A percentile compares a stretch with the other conserved stretches of the same genome.
Evolutionary conservation across 2,888 invertebrate genomes (phyloP).

Genomic region (Pilophorus perplexus): DNA sequence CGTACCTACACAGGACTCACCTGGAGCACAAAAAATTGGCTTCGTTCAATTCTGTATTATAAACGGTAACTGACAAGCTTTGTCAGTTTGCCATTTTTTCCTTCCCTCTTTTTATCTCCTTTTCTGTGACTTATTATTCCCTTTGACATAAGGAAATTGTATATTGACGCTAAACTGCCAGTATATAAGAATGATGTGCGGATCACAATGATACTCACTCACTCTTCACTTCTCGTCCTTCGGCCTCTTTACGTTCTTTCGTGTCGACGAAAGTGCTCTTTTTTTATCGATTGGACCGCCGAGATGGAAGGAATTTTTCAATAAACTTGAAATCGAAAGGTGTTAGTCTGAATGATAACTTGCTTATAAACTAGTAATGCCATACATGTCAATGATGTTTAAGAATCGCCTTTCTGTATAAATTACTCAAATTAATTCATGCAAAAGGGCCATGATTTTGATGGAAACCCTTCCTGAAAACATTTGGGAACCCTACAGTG

Average conservation of each 20-base stretch:
- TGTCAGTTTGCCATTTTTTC: background rate
- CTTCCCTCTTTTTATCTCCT: no score
- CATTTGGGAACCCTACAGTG: no score
- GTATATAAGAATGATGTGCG: constrained; percentile 1
- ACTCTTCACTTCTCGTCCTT: background rate
- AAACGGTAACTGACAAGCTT: background rate
- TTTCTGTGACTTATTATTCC: background rate
- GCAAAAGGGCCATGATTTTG: no score
- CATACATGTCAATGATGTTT: no score
- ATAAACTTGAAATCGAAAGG: no score
- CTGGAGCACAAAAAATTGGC: no score
- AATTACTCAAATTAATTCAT: no score
- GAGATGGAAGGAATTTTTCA: background rate
- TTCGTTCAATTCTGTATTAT: background rate
- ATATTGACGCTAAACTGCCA: constrained; percentile 9
- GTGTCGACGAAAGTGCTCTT: background rate
- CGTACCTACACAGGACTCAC: no score
- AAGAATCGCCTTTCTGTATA: no score
- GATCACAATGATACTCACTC: background rate
- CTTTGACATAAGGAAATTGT: constrained; percentile 8
- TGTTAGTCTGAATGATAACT: no score
- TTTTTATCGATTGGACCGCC: background rate
- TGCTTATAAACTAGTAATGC: no score
- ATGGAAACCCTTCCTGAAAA: no score
- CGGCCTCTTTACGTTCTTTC: background rate